phyloP scores from a whole-genome alignment of 2,888 invertebrate genomes.

The Ferrisia virgata region DNA sequence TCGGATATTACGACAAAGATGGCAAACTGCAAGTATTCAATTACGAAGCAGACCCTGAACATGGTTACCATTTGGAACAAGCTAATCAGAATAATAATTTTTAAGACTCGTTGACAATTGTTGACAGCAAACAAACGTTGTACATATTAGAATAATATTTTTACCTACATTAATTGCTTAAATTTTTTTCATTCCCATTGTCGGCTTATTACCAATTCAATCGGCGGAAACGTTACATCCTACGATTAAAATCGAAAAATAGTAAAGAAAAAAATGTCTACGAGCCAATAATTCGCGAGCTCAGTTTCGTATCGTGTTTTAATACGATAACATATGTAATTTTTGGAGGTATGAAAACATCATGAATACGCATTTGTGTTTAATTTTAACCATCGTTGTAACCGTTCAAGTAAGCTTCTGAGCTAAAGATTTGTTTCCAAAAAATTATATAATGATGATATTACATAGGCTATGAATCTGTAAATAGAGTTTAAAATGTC shows the following conservation, averaged over 20 bases:
- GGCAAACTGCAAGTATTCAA: constrained; percentile 74
- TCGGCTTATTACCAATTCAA: neutral
- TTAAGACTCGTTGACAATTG: constrained; percentile 3
- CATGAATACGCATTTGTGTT: neutral
- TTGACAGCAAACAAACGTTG: neutral
- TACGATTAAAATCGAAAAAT: neutral
- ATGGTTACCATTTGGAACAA: constrained; percentile 63
- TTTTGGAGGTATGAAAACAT: neutral
- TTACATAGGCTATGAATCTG: neutral
- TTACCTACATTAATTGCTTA: neutral
- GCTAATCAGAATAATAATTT: constrained; percentile 34
- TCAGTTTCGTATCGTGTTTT: neutral
- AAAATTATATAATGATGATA: too few species aligned
- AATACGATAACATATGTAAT: neutral
- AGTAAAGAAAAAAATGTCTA: neutral
- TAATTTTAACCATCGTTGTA: neutral
- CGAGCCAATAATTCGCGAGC: neutral
- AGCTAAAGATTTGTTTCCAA: neutral
- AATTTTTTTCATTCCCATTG: neutral
- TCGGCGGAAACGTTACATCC: neutral
- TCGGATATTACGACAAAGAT: constrained; percentile 72
- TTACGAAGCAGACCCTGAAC: constrained; percentile 69
- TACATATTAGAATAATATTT: neutral
- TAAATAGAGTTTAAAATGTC: constrained; percentile 35
- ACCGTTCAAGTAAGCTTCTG: neutral